Conservation (phyloP, 2,797 vertebrate species). For the Cynodonichthys magdalenae region DNA sequence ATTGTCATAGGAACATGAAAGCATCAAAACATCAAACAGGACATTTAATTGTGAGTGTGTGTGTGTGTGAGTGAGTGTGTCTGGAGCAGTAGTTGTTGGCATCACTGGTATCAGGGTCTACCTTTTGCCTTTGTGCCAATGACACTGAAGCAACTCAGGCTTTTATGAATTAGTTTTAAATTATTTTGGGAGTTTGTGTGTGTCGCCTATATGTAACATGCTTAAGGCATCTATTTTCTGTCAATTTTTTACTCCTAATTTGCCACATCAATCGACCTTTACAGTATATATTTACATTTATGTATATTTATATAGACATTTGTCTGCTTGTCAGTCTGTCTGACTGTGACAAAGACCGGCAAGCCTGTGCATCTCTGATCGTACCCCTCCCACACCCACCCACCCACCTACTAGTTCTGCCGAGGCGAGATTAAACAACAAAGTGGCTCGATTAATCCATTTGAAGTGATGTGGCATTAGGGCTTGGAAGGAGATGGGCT, state of each 20-base stretch:
- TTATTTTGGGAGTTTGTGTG: too few relatives aligned
- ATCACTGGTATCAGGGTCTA: not conserved
- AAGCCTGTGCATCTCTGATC: slow-evolving; percentile 68
- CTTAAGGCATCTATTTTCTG: slow-evolving; percentile 12
- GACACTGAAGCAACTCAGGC: not conserved
- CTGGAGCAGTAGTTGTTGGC: slow-evolving; percentile 29
- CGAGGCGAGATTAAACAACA: slow-evolving; percentile 83
- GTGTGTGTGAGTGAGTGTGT: slow-evolving; percentile 40
- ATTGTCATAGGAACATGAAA: slow-evolving; percentile 74
- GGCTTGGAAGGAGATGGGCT: slow-evolving; percentile 78
- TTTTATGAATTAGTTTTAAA: not conserved
- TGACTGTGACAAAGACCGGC: slow-evolving; percentile 70
- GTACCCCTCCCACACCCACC: slow-evolving; percentile 55
- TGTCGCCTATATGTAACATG: too few relatives aligned
- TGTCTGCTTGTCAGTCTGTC: slow-evolving; percentile 54
- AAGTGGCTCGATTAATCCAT: slow-evolving; percentile 82
- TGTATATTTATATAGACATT: slow-evolving; percentile 16
- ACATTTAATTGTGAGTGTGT: slow-evolving; percentile 64
- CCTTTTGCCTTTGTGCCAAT: too few relatives aligned
- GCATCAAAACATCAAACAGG: slow-evolving; percentile 74
- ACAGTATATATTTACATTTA: slow-evolving; percentile 24
- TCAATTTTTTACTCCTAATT: slow-evolving; percentile 57
- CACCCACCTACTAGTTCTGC: slow-evolving; percentile 70
- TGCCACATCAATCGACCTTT: slow-evolving; percentile 38
- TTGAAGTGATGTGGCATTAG: slow-evolving; percentile 82